Conservation (phyloP, 2,797 vertebrate genomes). For the Remorina albescens region DNA sequence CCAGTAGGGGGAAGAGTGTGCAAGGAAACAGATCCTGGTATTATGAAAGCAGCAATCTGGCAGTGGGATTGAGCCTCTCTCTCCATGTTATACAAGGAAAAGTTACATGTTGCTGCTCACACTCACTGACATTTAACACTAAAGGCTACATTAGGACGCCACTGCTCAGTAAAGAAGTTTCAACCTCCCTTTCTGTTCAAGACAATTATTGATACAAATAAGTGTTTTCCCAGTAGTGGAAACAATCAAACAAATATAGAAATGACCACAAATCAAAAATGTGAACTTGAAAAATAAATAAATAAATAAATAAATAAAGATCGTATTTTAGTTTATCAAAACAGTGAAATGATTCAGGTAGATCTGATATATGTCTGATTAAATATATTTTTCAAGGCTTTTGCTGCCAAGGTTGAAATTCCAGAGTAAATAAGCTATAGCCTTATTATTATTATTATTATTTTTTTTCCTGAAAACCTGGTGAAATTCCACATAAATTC, state of each 20-base stretch:
- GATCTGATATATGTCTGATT: background rate
- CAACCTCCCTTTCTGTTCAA: slow-evolving; percentile 1
- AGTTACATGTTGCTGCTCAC: slow-evolving; percentile 55
- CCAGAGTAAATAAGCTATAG: background rate
- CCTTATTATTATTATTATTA: background rate
- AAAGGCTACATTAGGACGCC: slow-evolving; percentile 35
- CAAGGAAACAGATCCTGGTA: slow-evolving; percentile 77
- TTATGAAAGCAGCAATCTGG: slow-evolving; percentile 59
- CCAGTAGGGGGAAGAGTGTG: slow-evolving; percentile 88
- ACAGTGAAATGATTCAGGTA: background rate
- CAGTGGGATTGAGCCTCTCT: slow-evolving; percentile 17
- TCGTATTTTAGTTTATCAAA: background rate
- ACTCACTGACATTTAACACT: slow-evolving; percentile 59
- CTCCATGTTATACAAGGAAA: slow-evolving; percentile 48
- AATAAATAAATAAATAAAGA: too few relatives aligned
- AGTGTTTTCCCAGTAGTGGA: background rate
- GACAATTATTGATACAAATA: too few relatives aligned
- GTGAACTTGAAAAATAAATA: too few relatives aligned
- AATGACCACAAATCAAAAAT: background rate
- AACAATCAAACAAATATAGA: background rate
- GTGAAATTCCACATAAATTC: too few relatives aligned
- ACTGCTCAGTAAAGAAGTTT: background rate
- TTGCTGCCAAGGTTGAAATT: background rate
- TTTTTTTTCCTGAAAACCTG: background rate
- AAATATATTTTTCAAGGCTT: background rate